phyloP scores from a whole-genome alignment of 2,888 invertebrate species.

The Limenitis camilla region DNA sequence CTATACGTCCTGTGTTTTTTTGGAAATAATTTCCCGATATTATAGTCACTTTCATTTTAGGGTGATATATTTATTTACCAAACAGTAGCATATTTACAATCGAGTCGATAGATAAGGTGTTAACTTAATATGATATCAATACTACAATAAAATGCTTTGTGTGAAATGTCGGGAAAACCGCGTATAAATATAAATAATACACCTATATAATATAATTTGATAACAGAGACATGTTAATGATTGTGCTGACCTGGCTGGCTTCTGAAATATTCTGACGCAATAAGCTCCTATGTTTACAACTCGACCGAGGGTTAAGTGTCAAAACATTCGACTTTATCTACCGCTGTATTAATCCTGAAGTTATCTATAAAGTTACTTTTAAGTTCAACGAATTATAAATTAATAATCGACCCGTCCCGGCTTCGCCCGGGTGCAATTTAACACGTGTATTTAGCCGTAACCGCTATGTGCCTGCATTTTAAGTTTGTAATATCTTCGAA shows the following conservation, averaged over 20 bases:
- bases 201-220: constrained; percentile 18
- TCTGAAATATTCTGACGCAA: constrained; percentile 14
- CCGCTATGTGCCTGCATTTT: too few species aligned
- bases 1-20: too few species aligned
- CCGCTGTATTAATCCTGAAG: background rate
- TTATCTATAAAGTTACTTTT: background rate
- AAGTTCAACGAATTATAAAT: background rate
- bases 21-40: too few species aligned
- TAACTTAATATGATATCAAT: background rate
- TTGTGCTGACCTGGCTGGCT: constrained; percentile 12
- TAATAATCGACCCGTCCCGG: background rate
- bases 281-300: constrained; percentile 2
- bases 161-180: background rate
- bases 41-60: too few species aligned
- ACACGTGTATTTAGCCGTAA: too few species aligned
- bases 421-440: too few species aligned
- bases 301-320: background rate
- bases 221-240: constrained; percentile 16
- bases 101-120: background rate
- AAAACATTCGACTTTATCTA: background rate
- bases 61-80: too few species aligned
- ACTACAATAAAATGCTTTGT: background rate
- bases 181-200: constrained; percentile 2
- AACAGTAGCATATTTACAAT: too few species aligned
- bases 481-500: too few species aligned